A percentile compares a stretch with the other conserved stretches of the same genome.
Conservation (phyloP, 2,113 vertebrate species). For the Dunckerocampus dactyliophorus region DNA sequence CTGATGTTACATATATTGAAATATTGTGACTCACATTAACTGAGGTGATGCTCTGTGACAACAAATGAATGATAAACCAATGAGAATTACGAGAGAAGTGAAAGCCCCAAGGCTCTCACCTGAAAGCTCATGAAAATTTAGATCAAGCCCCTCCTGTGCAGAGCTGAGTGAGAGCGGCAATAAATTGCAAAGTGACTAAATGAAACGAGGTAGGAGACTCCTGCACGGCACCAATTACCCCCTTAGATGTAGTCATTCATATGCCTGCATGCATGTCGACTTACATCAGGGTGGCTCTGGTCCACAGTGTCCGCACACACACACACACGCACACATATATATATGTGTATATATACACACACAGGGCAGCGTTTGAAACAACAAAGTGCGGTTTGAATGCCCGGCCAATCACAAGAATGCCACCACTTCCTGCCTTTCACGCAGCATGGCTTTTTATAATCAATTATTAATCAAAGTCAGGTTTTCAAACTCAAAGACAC, state of each 20-base stretch:
- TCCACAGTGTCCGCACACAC: slow-evolving; percentile 16
- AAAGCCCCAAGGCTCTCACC: slow-evolving; percentile 57
- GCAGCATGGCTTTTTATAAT: slow-evolving; percentile 87
- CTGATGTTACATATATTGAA: background rate
- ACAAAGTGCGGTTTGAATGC: slow-evolving; percentile 97
- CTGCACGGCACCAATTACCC: slow-evolving; percentile 72
- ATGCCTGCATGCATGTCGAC: slow-evolving; percentile 68
- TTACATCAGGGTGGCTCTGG: slow-evolving; percentile 69
- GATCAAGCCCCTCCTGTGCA: slow-evolving; percentile 76
- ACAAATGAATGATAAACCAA: slow-evolving; percentile 57
- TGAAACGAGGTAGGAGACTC: slow-evolving; percentile 80
- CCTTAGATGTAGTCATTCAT: slow-evolving; percentile 77
- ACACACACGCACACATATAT: background rate
- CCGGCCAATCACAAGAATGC: slow-evolving; percentile 80
- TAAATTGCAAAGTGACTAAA: slow-evolving; percentile 96
- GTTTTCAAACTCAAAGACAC: slow-evolving; percentile 90
- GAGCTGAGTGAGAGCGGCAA: slow-evolving; percentile 83
- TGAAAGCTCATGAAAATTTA: slow-evolving; percentile 69
- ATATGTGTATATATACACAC: slow-evolving; percentile 58
- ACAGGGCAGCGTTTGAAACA: slow-evolving; percentile 87
- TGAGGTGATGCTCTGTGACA: slow-evolving; percentile 18
- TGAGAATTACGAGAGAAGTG: slow-evolving; percentile 61
- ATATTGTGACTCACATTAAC: slow-evolving; percentile 28
- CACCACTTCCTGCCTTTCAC: slow-evolving; percentile 98
- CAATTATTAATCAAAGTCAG: slow-evolving; percentile 99